Conservation (phyloP, 1,140 invertebrate genomes). For the Pygmarrhopalites habei region DNA sequence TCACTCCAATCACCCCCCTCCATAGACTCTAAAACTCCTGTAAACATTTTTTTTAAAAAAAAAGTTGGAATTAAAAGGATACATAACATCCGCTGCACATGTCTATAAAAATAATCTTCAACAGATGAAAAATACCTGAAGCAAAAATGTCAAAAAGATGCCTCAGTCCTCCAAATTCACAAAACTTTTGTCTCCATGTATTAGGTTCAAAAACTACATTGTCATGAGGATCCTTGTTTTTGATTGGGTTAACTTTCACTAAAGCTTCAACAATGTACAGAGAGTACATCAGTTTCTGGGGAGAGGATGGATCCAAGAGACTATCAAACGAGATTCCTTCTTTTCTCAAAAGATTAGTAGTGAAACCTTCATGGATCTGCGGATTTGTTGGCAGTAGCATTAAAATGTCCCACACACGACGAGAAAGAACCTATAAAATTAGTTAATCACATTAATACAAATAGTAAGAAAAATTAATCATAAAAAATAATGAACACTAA, state of each 20-base stretch:
- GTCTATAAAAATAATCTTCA: not conserved
- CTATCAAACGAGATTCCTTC: constrained; percentile 50
- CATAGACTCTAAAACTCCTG: constrained; percentile 58
- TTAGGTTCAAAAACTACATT: constrained; percentile 19
- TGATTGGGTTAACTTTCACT: constrained; percentile 38
- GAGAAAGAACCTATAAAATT: too few relatives aligned
- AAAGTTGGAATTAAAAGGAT: not conserved
- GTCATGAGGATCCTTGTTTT: constrained; percentile 11
- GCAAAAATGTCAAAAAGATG: constrained; percentile 88
- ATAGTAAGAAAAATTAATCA: too few relatives aligned
- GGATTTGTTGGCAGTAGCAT: constrained; percentile 84
- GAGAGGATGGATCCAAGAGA: constrained; percentile 73
- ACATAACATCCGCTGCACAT: not conserved
- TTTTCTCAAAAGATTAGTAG: constrained; percentile 50
- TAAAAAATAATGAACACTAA: too few relatives aligned
- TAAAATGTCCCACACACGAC: constrained; percentile 87
- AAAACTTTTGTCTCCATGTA: constrained; percentile 68
- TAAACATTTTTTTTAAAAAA: constrained; percentile 31
- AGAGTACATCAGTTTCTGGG: constrained; percentile 91
- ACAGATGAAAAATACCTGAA: constrained; percentile 57
- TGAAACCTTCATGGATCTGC: constrained; percentile 72
- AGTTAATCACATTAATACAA: too few relatives aligned
- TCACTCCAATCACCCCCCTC: constrained; percentile 63
- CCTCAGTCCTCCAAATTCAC: constrained; percentile 74
- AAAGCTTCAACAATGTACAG: constrained; percentile 81